Base-by-base conservation (phyloP, 1,140 invertebrate genomes). In the Cydia pomonella region DNA sequence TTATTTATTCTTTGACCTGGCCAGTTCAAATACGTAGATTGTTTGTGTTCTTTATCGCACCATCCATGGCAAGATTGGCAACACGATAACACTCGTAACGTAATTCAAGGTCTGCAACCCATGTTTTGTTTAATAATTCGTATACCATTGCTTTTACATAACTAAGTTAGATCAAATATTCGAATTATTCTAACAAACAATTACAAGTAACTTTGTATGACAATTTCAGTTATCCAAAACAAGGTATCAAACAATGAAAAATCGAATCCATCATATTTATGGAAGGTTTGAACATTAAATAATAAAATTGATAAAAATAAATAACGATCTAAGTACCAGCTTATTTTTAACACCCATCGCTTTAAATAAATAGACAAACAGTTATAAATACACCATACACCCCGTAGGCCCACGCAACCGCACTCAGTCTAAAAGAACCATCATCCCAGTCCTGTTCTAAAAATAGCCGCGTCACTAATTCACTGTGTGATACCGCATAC, bases 11-110 rank as follows among this genome's bases (percentile, higher is more conserved):
- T 69, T 66, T 69, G 64, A 41, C 64, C 64, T 69, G 64, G 16
- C n/a, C 64, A 69, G 64, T 69, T 69, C 64, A 69, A 69, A 69
- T 69, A 21, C 27, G 64, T 64, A 64, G 27, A 3, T 69, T 69
- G 64, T 69, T 69, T 69, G 64, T 69, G 64, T 38, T 69, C 27
- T 16, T 69, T 69, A 69, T 69, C 29, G 64, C 27, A 29, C 27
- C 64, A 69, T 69, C 64, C 29, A 69, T 69, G 29, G 64, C 64
- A 23, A 69, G 29, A 18, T 38, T 69, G 29, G 64, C 64, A 23
- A 69, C n/a, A 18, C 29, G 64, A 69, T 69, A 69, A 69, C 64
- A n/a, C 2, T 23, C 64, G 18, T 69, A 41, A 69, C 18, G 64
- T 21, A 69, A 69, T 69, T 69, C 64, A 69, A 69, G 64, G 64